phyloP scores from a whole-genome alignment of 2,113 vertebrate genomes.

The Otocyon megalotis region DNA sequence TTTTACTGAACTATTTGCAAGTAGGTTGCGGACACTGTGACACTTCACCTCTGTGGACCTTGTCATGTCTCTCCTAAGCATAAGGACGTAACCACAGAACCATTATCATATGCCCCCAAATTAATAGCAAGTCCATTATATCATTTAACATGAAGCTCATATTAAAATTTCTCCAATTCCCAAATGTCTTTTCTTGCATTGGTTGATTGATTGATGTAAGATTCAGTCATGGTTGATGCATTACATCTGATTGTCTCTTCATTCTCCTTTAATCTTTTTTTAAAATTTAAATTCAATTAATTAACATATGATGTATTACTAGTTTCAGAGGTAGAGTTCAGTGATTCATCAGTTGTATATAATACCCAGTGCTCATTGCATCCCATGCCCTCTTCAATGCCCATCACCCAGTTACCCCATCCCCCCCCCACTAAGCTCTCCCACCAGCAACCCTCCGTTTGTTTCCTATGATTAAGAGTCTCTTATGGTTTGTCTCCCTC shows the following conservation, averaged over 20 bases:
- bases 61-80: not conserved
- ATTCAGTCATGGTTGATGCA: not conserved
- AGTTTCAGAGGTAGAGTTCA: too few relatives aligned
- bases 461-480: not conserved
- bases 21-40: not conserved
- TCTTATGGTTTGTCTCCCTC: not conserved
- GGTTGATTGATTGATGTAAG: not conserved
- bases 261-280: not conserved
- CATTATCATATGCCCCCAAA: not conserved
- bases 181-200: not conserved
- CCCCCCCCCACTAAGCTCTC: too few relatives aligned
- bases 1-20: not conserved
- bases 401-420: not conserved
- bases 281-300: not conserved
- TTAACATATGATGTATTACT: not conserved
- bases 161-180: not conserved
- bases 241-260: not conserved
- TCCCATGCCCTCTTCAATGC: not conserved
- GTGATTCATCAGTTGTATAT: not conserved
- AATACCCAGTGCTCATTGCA: not conserved
- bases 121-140: not conserved
- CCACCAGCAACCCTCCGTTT: not conserved
- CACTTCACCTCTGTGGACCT: rapidly evolving
- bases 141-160: not conserved
- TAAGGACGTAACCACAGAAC: not conserved